A percentile compares a stretch with the other conserved stretches of the same genome.
Conservation (phyloP, 1,140 invertebrate genomes). For the Oncopeltus fasciatus region DNA sequence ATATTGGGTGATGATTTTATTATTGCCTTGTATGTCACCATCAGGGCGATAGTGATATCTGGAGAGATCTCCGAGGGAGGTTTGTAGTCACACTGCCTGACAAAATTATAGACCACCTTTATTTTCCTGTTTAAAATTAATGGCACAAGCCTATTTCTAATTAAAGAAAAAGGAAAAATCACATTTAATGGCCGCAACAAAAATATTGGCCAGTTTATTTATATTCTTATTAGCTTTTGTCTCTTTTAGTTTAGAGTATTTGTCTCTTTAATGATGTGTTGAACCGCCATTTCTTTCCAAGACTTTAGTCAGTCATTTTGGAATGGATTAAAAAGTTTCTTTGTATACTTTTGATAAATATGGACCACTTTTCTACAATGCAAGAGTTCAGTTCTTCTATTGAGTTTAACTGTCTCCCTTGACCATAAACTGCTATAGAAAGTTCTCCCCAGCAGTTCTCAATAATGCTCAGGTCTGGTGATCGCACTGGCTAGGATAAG, state of each 20-base stretch:
- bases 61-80: too few relatives aligned
- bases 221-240: too few relatives aligned
- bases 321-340: neutral
- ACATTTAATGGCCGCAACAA: neutral
- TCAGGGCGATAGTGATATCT: too few relatives aligned
- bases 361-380: too few relatives aligned
- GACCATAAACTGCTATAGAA: neutral
- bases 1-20: too few relatives aligned
- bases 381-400: too few relatives aligned
- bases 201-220: neutral
- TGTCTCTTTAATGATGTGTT: neutral
- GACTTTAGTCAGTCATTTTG: neutral
- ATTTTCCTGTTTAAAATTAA: too few relatives aligned
- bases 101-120: too few relatives aligned
- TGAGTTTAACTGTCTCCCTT: neutral
- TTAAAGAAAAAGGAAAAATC: neutral
- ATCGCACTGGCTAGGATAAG: neutral
- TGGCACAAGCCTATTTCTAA: neutral
- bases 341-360: neutral
- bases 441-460: neutral
- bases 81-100: too few relatives aligned
- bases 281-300: neutral
- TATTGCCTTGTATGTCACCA: too few relatives aligned
- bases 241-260: neutral
- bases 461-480: neutral